A percentile compares a stretch with the other conserved stretches of the same genome.
Conservation (phyloP, 2,797 vertebrate genomes). For the Eutrigla gurnardus region DNA sequence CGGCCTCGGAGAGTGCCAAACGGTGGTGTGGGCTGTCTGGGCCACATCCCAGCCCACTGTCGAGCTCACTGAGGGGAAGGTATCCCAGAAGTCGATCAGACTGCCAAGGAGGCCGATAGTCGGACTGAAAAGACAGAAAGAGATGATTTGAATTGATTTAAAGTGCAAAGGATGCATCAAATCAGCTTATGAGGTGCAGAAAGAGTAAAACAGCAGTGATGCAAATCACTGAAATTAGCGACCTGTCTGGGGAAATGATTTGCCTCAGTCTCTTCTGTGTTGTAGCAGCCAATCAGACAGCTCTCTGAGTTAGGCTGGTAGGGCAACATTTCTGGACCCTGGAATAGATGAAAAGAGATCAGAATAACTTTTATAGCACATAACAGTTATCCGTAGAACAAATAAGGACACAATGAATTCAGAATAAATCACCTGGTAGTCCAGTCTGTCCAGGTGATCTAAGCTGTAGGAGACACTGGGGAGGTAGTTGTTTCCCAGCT, state of each 20-base stretch:
- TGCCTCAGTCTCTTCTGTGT: conserved; percentile 57
- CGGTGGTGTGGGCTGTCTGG: conserved; percentile 68
- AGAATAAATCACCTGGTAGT: conserved; percentile 63
- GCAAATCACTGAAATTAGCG: not conserved
- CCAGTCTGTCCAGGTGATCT: conserved; percentile 78
- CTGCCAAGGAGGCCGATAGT: conserved; percentile 64
- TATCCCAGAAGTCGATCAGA: conserved; percentile 63
- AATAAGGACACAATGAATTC: not conserved
- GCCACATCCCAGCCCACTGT: conserved; percentile 76
- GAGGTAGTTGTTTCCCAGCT: conserved; percentile 66
- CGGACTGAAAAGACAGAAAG: conserved; percentile 52
- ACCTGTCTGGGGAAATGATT: conserved; percentile 72
- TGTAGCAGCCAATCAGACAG: conserved; percentile 80
- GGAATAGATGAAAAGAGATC: not conserved
- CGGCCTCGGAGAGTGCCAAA: conserved; percentile 67
- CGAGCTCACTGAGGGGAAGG: conserved; percentile 73
- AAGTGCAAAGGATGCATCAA: not conserved
- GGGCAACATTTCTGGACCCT: conserved; percentile 69
- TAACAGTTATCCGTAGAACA: not conserved
- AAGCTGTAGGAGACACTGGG: conserved; percentile 80
- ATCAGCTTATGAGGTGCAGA: not conserved
- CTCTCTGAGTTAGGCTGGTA: conserved; percentile 76
- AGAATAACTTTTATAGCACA: not conserved
- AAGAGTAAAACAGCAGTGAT: not conserved
- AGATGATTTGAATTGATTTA: not conserved